Base-by-base conservation (phyloP, 2,888 invertebrate genomes). In the Xanthia togata region DNA sequence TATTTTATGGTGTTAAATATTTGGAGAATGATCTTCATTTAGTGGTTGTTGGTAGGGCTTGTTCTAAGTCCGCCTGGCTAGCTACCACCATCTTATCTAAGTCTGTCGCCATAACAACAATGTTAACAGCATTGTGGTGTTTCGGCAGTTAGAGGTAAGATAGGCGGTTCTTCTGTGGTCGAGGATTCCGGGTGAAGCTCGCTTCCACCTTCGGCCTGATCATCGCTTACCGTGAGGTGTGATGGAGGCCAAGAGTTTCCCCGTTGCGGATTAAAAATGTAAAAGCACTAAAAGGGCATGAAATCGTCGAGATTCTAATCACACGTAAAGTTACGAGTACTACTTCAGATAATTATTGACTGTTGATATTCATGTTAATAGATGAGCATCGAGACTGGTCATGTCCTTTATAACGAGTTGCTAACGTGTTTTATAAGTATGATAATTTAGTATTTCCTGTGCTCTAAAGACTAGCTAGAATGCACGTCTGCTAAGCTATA, bases 361-460 rank as follows among this genome's bases (percentile, higher is more conserved):
- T 17, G 47, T 35, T 64, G 35, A 35, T 63, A n/a, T 26, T 69
- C 20, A 9, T 59, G 50, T 68, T 50, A 81, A 63, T 26, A 75
- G 8, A 70, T 64, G 62, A 50, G 20, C 57, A 31, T 64, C 31
- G 17, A 12, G 17, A 78, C 57, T 31, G 31, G 64, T 41, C 23
- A 0, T 68, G 31, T 83, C 17, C 2, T 69, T 53, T 38, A 69
- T 47, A 78, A 81, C 69, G n/a, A 78, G 57, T 64, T 69, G 59
- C 55, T 23, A 78, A 75, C 68, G 53, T 69, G 82, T 69, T 65
- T 70, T 70, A 67, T 60, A 79, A 73, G 67, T 44, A 79, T 60
- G 41, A 78, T 78, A 70, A 71, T 77, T 63, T 64, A 23, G 31
- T 55, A 60, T 59, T 83, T 72, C 73, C 79, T 64, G 41, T 65